phyloP scores from a whole-genome alignment of 2,113 vertebrate species.

The Corydoras maculifer region DNA sequence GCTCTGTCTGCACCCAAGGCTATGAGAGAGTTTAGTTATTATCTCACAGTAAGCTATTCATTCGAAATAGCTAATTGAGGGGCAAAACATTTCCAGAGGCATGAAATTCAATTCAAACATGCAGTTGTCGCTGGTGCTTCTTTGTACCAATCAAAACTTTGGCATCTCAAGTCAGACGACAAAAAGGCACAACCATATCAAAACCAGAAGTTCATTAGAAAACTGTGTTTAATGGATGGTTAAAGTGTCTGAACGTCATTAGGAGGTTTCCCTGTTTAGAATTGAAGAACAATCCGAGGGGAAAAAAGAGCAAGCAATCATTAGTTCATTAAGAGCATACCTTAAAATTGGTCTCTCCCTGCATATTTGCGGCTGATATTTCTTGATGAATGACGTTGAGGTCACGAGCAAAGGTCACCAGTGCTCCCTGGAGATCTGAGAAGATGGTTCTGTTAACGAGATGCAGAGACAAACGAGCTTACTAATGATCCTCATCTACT shows the following conservation, averaged over 20 bases:
- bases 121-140: conserved; percentile 13
- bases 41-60: conserved; percentile 25
- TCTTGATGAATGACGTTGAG: conserved; percentile 99
- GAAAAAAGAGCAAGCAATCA: conserved; percentile 73
- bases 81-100: conserved; percentile 18
- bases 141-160: conserved; percentile 12
- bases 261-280: conserved; percentile 27
- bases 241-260: conserved; percentile 7
- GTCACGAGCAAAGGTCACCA: conserved; percentile 93
- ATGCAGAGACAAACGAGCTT: conserved; percentile 72
- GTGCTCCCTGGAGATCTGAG: conserved; percentile 87
- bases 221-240: conserved; percentile 16
- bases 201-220: neutral
- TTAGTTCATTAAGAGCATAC: conserved; percentile 91
- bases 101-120: conserved; percentile 26
- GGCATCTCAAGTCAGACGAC: neutral
- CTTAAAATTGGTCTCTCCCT: conserved; percentile 98
- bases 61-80: conserved; percentile 27
- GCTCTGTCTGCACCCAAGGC: conserved; percentile 18
- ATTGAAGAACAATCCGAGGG: conserved; percentile 18
- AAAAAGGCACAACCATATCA: neutral
- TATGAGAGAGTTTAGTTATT: conserved; percentile 24
- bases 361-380: conserved; percentile 91
- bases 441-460: conserved; percentile 93
- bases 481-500: conserved; percentile 74